Evolutionary conservation across 1,140 invertebrate species (phyloP), one percentile per base, ranked within the genome.

Genomic region (Drosophila malerkotliana): DNA sequence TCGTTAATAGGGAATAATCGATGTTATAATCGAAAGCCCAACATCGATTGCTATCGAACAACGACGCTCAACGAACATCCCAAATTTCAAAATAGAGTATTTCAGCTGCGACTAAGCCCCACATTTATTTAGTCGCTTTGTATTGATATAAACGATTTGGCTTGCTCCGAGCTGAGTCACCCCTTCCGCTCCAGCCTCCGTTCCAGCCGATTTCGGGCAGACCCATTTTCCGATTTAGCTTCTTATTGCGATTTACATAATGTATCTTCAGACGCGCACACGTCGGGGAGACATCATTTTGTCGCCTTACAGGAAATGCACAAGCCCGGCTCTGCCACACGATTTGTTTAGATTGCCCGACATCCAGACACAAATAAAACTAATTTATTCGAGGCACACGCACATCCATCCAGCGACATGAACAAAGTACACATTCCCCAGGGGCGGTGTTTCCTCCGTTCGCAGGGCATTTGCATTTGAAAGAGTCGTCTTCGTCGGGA

Each of bases 201-300:
- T 21, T 21, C 21, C 21, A 21, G 21, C 21, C 21, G 15, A 15
- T 47, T 47, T 47, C 7, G 9, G 9, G 44, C 2, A 47, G 41
- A 44, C 14, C 41, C 41, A 6, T 8, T 44, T 44, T 44, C 41
- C 41, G 41, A 44, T 44, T 30, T 24, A 14, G 63, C 77, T 87
- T 76, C 71, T 78, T 75, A 74, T 81, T 81, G 74, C 74, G 82
- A 87, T 87, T 87, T 88, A 79, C 83, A 87, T 87, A 87, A 87
- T 79, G 52, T 75, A 61, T 49, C 24, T 52, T 18, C 39, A 67
- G 49, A 48, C 39, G 55, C 24, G 44, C 5, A 9, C 14, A 45
- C 14, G 41, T 45, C 41, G 7, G 18, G 39, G 41, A 48, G 32
- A 81, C 68, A 58, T 63, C 54, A 55, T 69, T 76, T 62, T 79